A percentile compares a stretch with the other conserved stretches of the same genome.
Evolutionary conservation across 2,888 invertebrate species (phyloP).

Genomic region (Eurytoma californica): DNA sequence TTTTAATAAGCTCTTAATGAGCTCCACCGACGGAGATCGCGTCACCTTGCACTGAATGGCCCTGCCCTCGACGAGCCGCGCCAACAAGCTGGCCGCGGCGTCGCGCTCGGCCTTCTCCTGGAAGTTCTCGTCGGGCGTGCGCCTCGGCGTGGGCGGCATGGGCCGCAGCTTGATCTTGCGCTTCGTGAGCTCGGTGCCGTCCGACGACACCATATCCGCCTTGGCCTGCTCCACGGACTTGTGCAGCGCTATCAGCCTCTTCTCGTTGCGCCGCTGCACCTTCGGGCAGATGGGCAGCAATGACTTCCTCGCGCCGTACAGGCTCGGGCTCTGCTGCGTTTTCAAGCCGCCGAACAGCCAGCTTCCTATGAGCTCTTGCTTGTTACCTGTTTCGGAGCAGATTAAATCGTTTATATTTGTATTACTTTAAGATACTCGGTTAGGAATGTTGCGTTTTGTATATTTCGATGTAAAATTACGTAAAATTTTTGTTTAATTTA

Average conservation of each 20-base stretch:
- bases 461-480: no score
- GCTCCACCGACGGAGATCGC: background rate
- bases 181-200: slow-evolving; percentile 58
- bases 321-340: no score
- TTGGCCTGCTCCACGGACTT: slow-evolving; percentile 6
- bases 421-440: no score
- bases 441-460: no score
- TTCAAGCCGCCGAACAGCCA: no score
- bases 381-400: no score
- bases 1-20: background rate
- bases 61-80: slow-evolving; percentile 79
- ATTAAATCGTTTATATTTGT: no score
- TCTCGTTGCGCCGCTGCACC: background rate
- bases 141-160: slow-evolving; percentile 55
- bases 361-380: no score
- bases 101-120: slow-evolving; percentile 75
- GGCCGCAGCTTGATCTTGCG: slow-evolving; percentile 40
- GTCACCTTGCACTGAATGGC: slow-evolving; percentile 83
- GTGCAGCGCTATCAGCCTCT: slow-evolving; percentile 16
- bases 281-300: slow-evolving; percentile 17
- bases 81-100: slow-evolving; percentile 68
- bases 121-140: slow-evolving; percentile 32
- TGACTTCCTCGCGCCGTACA: background rate
- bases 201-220: slow-evolving; percentile 72
- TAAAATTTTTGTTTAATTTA: no score